Percentiles rank a stretch among this genome's conserved stretches.
phyloP scores from a whole-genome alignment of 64 coral and sea anemone genomes.

The Cladopsammia gracilis region DNA sequence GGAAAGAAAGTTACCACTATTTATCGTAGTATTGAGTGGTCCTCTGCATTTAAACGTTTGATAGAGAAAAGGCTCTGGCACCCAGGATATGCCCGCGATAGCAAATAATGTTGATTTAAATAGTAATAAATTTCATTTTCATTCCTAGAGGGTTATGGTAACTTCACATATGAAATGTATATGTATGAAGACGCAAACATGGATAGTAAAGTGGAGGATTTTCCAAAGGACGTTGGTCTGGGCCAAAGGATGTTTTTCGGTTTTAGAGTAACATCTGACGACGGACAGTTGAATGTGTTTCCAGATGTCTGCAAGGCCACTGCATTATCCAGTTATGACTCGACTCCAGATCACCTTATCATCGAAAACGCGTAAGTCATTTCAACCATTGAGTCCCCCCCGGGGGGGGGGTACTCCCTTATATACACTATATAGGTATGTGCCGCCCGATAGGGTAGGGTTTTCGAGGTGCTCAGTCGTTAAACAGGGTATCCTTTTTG shows the following conservation, averaged over 20 bases:
- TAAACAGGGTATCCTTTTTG: too few species aligned
- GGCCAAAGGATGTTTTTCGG: constrained; percentile 30
- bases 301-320: constrained; percentile 44
- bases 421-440: too few species aligned
- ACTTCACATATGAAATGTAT: constrained; percentile 37
- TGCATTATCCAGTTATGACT: constrained; percentile 4
- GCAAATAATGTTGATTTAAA: too few species aligned
- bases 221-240: constrained; percentile 18
- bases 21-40: too few species aligned
- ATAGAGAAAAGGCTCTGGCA: too few species aligned
- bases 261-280: constrained; percentile 24
- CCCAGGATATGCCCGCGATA: too few species aligned
- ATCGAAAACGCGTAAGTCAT: constrained; percentile 29
- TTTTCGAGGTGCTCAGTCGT: too few species aligned
- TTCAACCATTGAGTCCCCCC: not conserved
- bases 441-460: too few species aligned
- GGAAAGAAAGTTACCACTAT: too few species aligned
- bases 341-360: constrained; percentile 17
- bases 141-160: constrained; percentile 27
- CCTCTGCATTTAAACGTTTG: too few species aligned
- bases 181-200: constrained; percentile 6
- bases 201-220: not conserved
- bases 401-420: too few species aligned
- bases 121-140: not conserved
- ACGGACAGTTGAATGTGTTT: not conserved